A percentile compares a stretch with the other conserved stretches of the same genome.
These are phyloP conservation scores for Hoplodrina blanda DNA, from an alignment of 2,888 invertebrate genomes.

Conservation along the genomic window DNA sequence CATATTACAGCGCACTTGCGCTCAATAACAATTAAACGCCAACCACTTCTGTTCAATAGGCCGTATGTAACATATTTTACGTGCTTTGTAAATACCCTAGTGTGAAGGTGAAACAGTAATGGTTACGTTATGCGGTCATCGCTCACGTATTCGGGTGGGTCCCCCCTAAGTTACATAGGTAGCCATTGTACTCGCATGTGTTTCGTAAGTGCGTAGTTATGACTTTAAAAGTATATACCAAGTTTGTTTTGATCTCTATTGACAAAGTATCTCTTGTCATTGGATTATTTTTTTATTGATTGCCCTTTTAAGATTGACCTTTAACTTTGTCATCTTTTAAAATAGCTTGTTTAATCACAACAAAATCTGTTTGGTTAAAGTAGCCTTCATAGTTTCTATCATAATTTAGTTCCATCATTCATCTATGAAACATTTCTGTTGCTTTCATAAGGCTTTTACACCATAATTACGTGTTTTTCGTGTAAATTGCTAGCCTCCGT, in stretches of 20 bases:
- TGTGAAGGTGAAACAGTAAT: conserved; percentile 79
- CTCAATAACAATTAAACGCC: conserved; percentile 66
- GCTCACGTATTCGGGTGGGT: conserved; percentile 77
- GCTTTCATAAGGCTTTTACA: conserved; percentile 52
- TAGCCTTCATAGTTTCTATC: background rate
- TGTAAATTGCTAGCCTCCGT: conserved; percentile 57
- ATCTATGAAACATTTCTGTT: conserved; percentile 26
- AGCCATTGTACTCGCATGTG: conserved; percentile 63
- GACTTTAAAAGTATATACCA: conserved; percentile 12
- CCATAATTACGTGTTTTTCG: conserved; percentile 55
- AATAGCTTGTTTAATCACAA: conserved; percentile 42
- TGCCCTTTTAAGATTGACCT: conserved; percentile 50
- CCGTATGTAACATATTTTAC: conserved; percentile 61
- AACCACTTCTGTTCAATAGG: conserved; percentile 64
- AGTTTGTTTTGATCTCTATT: conserved; percentile 34
- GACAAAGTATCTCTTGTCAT: conserved; percentile 38
- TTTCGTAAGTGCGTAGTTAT: conserved; percentile 74
- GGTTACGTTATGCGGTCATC: conserved; percentile 84
- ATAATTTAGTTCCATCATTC: conserved; percentile 16
- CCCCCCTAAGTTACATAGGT: conserved; percentile 62
- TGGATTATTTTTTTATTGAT: conserved; percentile 23
- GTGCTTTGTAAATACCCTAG: conserved; percentile 65
- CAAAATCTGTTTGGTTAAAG: background rate
- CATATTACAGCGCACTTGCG: conserved; percentile 58
- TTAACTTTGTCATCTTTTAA: conserved; percentile 52